Evolutionary conservation across 2,797 vertebrate genomes (phyloP), one percentile per base, ranked within the genome.

Genomic region (Numenius phaeopus): DNA sequence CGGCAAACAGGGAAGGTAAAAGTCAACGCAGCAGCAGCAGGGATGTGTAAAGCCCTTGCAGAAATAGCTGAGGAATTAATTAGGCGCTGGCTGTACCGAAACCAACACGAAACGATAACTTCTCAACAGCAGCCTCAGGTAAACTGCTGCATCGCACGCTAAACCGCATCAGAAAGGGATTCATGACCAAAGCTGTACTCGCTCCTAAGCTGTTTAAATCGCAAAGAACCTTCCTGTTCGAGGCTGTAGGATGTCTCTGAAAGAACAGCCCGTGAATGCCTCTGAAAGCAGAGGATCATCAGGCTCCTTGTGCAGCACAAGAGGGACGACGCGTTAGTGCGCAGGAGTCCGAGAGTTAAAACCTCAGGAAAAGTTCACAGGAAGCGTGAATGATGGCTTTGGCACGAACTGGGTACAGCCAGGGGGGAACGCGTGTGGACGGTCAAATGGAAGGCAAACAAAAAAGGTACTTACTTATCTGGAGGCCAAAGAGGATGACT

Each of bases 401-500:
- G 32, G 7, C 19, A 8, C 3, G 21, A 78, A 18, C 29, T 39
- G 30, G 1, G 9, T 11, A 15, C 27, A 39, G 58, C 39, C n/a
- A 27, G 65, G 80, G 67, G 30, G 15, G 22, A 78, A 34, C 18
- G 1, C 1, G 3, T 14, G 7, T 3, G 5, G 0, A 11, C 4
- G 8, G 32, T n/a, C 44, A 77, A 50, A 58, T 44, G 27, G 19
- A 47, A 65, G 69, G 57, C 77, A 65, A 65, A 91, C 91, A 70
- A 49, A 49, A 49, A 49, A 49, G 62, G 15, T 58, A 99, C 99
- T 79, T 98, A 99, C 99, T 99, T 98, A 99, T 99, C 97, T 99
- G 99, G 79, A 99, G 98, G 89, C 99, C 99, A 67, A 99, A 99
- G 89, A 99, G 98, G 26, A 98, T 5, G 87, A 99, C 99, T 0